A percentile compares a stretch with the other conserved stretches of the same genome.
These are phyloP conservation scores for Mastomys natalensis DNA, from an alignment of 2,113 vertebrate species.

Conservation along the genomic window DNA sequence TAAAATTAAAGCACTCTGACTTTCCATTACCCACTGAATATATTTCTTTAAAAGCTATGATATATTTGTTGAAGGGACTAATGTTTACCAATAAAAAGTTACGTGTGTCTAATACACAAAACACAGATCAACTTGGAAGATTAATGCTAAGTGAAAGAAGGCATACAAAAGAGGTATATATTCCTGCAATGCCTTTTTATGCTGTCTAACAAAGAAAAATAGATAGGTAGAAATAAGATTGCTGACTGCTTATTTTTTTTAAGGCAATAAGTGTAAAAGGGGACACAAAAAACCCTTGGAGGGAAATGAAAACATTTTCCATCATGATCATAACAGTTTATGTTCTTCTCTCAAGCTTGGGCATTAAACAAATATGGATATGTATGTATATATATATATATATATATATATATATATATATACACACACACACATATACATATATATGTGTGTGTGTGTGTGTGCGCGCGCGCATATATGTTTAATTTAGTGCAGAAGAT, in stretches of 20 bases:
- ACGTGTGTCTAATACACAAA: background rate
- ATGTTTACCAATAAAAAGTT: background rate
- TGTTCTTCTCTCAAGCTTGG: too few species aligned
- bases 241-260: too few species aligned
- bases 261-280: background rate
- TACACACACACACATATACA: background rate
- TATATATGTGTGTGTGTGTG: too few species aligned
- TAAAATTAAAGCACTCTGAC: background rate
- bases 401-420: too few species aligned
- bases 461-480: background rate
- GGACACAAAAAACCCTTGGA: background rate
- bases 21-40: background rate
- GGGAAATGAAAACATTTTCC: background rate
- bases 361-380: background rate
- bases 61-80: background rate
- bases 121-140: background rate
- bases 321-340: background rate
- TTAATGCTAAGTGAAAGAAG: background rate
- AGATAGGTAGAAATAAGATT: background rate
- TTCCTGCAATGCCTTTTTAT: background rate
- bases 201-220: background rate
- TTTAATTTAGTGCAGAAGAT: background rate
- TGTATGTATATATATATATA: too few species aligned
- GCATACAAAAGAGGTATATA: background rate
- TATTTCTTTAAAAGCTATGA: background rate